Evolutionary conservation across 2,888 invertebrate species (phyloP).

Genomic region (Eubasilissa splendida): DNA sequence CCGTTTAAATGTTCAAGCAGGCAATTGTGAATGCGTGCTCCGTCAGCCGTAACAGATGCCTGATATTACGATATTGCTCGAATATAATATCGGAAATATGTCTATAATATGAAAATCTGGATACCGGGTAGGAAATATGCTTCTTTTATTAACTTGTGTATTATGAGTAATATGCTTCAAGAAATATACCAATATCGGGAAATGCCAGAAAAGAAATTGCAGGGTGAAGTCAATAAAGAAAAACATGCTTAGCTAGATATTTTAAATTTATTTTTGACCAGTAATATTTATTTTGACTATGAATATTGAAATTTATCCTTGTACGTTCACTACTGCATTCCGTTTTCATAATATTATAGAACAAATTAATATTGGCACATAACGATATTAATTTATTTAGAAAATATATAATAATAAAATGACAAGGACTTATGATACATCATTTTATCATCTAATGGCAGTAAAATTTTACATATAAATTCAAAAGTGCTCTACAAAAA

Average conservation of each 20-base stretch:
- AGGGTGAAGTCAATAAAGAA: constrained; percentile 17
- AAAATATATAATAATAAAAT: too few species aligned
- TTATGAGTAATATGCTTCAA: constrained; percentile 12
- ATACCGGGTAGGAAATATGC: constrained; percentile 8
- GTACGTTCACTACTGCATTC: too few species aligned
- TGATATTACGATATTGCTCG: constrained; percentile 34
- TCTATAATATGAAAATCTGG: constrained; percentile 20
- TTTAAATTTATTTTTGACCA: too few species aligned
- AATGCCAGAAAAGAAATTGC: constrained; percentile 2
- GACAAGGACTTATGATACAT: too few species aligned
- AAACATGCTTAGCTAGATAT: neutral
- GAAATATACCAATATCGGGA: constrained; percentile 8
- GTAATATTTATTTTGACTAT: too few species aligned
- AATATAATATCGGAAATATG: constrained; percentile 35
- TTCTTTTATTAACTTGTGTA: constrained; percentile 14
- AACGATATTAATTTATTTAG: too few species aligned
- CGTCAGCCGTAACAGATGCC: constrained; percentile 22
- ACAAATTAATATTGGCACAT: too few species aligned
- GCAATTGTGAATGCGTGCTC: constrained; percentile 17
- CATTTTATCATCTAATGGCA: too few species aligned
- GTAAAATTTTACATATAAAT: too few species aligned
- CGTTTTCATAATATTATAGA: too few species aligned
- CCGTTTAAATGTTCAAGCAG: constrained; percentile 25
- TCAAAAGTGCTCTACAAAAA: too few species aligned
- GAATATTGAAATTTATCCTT: too few species aligned